Conservation (phyloP, 2,113 vertebrate genomes). For the Taurulus bubalis region DNA sequence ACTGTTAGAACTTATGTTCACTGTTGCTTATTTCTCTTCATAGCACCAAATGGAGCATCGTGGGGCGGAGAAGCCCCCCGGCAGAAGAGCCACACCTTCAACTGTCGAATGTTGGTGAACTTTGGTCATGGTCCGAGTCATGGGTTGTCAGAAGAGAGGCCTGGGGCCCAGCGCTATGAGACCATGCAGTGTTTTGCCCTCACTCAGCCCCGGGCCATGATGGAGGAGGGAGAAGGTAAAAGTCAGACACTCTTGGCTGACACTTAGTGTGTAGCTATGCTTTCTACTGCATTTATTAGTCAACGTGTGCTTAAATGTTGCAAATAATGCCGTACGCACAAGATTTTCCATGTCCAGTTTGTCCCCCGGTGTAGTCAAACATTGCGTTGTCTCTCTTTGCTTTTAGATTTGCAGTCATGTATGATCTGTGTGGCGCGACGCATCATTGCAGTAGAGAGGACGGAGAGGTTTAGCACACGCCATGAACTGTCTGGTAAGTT, state of each 20-base stretch:
- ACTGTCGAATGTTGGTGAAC: slow-evolving; percentile 96
- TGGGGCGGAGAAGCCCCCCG: slow-evolving; percentile 92
- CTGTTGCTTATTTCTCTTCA: neutral
- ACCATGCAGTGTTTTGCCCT: slow-evolving; percentile 99
- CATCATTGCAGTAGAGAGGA: slow-evolving; percentile 90
- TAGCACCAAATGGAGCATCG: slow-evolving; percentile 90
- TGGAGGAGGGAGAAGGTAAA: slow-evolving; percentile 98
- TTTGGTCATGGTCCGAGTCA: slow-evolving; percentile 80
- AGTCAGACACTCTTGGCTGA: neutral
- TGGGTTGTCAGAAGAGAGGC: slow-evolving; percentile 85
- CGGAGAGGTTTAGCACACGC: slow-evolving; percentile 94
- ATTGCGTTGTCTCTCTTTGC: neutral
- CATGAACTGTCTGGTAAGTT: slow-evolving; percentile 95
- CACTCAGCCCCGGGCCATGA: slow-evolving; percentile 96
- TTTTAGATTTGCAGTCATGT: slow-evolving; percentile 95
- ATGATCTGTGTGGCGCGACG: slow-evolving; percentile 98
- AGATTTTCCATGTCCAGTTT: neutral
- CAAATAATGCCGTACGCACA: neutral
- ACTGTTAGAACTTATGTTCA: neutral
- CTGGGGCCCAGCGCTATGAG: slow-evolving; percentile 89
- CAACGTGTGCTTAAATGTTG: neutral
- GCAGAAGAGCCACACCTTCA: slow-evolving; percentile 98
- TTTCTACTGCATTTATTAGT: neutral
- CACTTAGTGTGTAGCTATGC: neutral
- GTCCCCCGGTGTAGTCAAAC: neutral